A percentile compares a stretch with the other conserved stretches of the same genome.
Conservation (phyloP, 1,140 invertebrate genomes). For the Zaprionus tsacasi region DNA sequence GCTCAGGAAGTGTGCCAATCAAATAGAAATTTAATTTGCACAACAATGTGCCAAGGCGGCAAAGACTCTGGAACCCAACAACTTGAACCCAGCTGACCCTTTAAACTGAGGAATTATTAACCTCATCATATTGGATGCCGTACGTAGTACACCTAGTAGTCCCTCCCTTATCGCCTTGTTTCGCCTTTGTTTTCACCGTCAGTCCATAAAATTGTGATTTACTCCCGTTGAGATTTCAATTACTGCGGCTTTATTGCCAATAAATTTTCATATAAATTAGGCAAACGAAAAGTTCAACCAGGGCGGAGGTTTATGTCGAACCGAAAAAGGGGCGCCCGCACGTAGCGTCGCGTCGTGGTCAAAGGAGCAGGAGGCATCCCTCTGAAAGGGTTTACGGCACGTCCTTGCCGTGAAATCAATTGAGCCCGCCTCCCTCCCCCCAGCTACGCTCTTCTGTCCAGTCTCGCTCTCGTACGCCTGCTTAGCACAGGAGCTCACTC, state of each 20-base stretch:
- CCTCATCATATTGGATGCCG: conserved; percentile 36
- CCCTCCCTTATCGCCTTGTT: conserved; percentile 18
- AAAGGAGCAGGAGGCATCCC: conserved; percentile 15
- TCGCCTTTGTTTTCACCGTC: conserved; percentile 32
- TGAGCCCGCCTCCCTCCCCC: background rate
- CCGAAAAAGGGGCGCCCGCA: conserved; percentile 8
- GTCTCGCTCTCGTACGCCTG: background rate
- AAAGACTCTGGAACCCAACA: background rate
- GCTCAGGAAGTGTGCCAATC: conserved; percentile 56
- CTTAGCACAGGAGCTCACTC: background rate
- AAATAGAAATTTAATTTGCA: conserved; percentile 79
- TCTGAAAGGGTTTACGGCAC: conserved; percentile 52
- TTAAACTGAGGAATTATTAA: conserved; percentile 65
- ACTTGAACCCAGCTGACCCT: conserved; percentile 47
- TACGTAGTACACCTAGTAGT: background rate
- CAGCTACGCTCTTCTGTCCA: background rate
- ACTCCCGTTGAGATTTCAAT: conserved; percentile 79
- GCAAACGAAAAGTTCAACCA: conserved; percentile 49
- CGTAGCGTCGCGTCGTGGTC: conserved; percentile 19
- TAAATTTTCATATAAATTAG: conserved; percentile 82
- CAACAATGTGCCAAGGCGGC: conserved; percentile 55
- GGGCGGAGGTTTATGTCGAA: background rate
- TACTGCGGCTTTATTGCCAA: conserved; percentile 81
- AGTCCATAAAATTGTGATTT: conserved; percentile 82
- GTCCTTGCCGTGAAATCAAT: conserved; percentile 61